Percentiles rank a stretch among this genome's conserved stretches.
Evolutionary conservation across 2,888 invertebrate genomes (phyloP).

Genomic region (Crematogaster levior): DNA sequence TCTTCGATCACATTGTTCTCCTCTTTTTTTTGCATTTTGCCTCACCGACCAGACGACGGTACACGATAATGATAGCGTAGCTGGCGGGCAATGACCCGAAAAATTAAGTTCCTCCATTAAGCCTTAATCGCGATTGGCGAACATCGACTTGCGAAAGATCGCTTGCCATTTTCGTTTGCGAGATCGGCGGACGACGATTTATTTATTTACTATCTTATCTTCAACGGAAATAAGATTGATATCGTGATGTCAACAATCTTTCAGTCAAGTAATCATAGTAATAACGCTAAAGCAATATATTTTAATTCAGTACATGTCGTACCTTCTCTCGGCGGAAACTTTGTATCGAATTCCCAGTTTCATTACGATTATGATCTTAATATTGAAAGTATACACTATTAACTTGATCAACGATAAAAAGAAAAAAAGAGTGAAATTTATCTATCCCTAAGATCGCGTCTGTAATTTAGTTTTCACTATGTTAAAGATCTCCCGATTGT

Average conservation of each 20-base stretch:
- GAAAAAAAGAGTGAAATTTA: neutral
- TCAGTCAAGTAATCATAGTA: neutral
- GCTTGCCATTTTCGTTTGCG: neutral
- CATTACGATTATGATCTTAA: too few relatives aligned
- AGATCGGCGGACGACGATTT: slow-evolving; percentile 25
- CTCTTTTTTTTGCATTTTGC: slow-evolving; percentile 49
- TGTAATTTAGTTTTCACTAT: neutral
- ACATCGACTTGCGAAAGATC: slow-evolving; percentile 23
- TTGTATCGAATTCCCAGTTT: too few relatives aligned
- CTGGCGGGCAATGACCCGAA: slow-evolving; percentile 71
- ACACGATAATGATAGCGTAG: slow-evolving; percentile 66
- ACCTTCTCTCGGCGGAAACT: too few relatives aligned
- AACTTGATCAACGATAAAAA: too few relatives aligned
- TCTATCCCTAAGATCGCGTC: neutral
- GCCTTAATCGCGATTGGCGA: slow-evolving; percentile 66
- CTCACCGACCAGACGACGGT: slow-evolving; percentile 57
- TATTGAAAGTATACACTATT: too few relatives aligned
- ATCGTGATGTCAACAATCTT: neutral
- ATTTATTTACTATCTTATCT: slow-evolving; percentile 32
- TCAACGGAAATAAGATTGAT: neutral
- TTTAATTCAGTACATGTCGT: too few relatives aligned
- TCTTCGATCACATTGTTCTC: slow-evolving; percentile 35
- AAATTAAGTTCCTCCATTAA: slow-evolving; percentile 78
- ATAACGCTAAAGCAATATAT: too few relatives aligned
- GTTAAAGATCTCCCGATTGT: neutral